A percentile compares a stretch with the other conserved stretches of the same genome.
Evolutionary conservation across 2,797 vertebrate species (phyloP).

Genomic region (Phalanger gymnotis): DNA sequence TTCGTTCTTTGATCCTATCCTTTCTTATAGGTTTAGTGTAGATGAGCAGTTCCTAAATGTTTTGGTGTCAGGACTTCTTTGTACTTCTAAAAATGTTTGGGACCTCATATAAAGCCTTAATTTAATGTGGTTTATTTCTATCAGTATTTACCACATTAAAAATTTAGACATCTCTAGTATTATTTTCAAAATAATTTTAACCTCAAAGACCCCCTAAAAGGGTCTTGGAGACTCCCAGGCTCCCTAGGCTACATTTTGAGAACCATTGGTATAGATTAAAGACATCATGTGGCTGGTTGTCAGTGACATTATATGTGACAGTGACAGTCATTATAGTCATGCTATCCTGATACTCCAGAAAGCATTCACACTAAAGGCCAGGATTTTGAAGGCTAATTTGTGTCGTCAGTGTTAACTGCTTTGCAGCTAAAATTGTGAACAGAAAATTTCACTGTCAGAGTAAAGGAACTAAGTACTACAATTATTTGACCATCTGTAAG

Average conservation of each 20-base stretch:
- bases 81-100: neutral
- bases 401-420: constrained; percentile 3
- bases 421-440: neutral
- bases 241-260: neutral
- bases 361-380: constrained; percentile 10
- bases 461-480: constrained; percentile 10
- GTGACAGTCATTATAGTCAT: neutral
- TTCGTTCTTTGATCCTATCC: neutral
- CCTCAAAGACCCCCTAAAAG: neutral
- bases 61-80: neutral
- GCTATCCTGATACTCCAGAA: neutral
- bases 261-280: neutral
- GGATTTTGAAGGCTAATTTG: neutral
- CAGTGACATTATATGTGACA: no score
- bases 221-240: neutral
- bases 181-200: neutral
- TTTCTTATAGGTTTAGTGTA: constrained; percentile 25
- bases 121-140: neutral
- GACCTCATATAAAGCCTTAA: no score
- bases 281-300: neutral
- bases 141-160: neutral
- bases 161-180: neutral
- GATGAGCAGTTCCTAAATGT: constrained; percentile 14
- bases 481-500: neutral
- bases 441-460: constrained; percentile 7